A percentile compares a stretch with the other conserved stretches of the same genome.
phyloP scores from a whole-genome alignment of 2,113 vertebrate genomes.

The Mustela nigripes region DNA sequence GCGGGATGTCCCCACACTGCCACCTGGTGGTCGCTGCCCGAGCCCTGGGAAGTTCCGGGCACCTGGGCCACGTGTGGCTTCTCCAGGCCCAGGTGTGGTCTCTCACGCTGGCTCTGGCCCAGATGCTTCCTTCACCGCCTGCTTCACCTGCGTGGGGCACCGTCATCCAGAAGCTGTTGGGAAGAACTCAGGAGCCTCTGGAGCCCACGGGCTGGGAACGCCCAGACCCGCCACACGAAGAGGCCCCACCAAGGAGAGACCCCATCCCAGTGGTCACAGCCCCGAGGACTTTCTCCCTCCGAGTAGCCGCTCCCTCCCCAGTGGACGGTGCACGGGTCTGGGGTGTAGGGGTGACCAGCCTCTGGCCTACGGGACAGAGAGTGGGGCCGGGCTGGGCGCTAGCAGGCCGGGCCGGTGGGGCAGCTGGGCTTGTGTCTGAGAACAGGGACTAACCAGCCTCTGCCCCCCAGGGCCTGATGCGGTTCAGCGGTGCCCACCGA shows the following conservation, averaged over 20 bases:
- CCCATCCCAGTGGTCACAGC: background rate
- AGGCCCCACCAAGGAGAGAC: rapidly evolving
- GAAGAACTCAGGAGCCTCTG: background rate
- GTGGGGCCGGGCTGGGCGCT: background rate
- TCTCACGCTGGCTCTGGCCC: background rate
- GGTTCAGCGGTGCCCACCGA: background rate
- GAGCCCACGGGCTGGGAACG: background rate
- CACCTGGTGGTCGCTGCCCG: conserved; percentile 13
- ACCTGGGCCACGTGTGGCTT: background rate
- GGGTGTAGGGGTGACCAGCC: background rate
- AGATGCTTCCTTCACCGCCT: background rate
- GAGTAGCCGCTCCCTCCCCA: rapidly evolving
- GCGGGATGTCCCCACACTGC: conserved; percentile 5
- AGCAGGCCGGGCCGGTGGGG: background rate
- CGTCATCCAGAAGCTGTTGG: background rate
- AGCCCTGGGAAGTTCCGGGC: background rate
- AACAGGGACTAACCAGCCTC: background rate
- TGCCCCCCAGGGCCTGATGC: background rate
- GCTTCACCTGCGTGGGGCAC: background rate
- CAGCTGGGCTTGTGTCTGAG: background rate
- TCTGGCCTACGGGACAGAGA: background rate
- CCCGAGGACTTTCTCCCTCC: background rate
- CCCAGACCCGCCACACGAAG: background rate
- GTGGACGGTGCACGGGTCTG: rapidly evolving
- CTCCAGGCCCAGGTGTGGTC: background rate